These are phyloP conservation scores for Arrhamphus sclerolepis DNA, from an alignment of 2,797 vertebrate species.

Conservation along the genomic window DNA sequence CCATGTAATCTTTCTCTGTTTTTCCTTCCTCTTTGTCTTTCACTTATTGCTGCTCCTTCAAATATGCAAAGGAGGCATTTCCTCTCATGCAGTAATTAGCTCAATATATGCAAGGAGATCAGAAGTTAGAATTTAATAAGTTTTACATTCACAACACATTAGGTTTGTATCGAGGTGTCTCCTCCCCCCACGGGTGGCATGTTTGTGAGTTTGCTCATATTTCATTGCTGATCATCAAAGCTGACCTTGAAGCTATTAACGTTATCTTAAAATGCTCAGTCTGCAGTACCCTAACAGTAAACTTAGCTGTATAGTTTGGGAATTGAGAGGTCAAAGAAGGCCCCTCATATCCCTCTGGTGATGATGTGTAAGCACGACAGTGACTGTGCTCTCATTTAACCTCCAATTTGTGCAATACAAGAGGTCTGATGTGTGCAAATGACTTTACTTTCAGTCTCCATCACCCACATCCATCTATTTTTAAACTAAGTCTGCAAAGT, in stretches of 20 bases:
- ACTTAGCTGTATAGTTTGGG: constrained; percentile 15
- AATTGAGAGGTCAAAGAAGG: constrained; percentile 24
- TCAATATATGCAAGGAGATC: constrained; percentile 65
- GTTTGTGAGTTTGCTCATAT: constrained; percentile 33
- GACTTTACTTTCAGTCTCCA: constrained; percentile 28
- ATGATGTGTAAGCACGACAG: constrained; percentile 11
- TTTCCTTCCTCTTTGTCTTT: constrained; percentile 34
- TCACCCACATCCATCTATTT: constrained; percentile 46
- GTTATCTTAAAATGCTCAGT: constrained; percentile 13
- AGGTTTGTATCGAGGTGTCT: constrained; percentile 31
- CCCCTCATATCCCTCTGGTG: neutral
- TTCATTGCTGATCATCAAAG: constrained; percentile 45
- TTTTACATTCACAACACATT: constrained; percentile 64
- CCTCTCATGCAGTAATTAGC: constrained; percentile 55
- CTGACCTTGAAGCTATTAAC: constrained; percentile 51
- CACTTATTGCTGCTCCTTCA: constrained; percentile 28
- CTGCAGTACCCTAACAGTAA: constrained; percentile 12
- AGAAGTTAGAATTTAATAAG: constrained; percentile 61
- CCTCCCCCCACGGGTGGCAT: constrained; percentile 5
- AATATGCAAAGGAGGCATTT: constrained; percentile 69
- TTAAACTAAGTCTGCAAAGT: constrained; percentile 45
- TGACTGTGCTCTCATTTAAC: constrained; percentile 29
- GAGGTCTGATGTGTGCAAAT: constrained; percentile 32
- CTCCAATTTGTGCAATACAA: constrained; percentile 19
- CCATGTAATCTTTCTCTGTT: constrained; percentile 50